Conservation (phyloP, 1,140 invertebrate species). For the Chlorops oryzae region DNA sequence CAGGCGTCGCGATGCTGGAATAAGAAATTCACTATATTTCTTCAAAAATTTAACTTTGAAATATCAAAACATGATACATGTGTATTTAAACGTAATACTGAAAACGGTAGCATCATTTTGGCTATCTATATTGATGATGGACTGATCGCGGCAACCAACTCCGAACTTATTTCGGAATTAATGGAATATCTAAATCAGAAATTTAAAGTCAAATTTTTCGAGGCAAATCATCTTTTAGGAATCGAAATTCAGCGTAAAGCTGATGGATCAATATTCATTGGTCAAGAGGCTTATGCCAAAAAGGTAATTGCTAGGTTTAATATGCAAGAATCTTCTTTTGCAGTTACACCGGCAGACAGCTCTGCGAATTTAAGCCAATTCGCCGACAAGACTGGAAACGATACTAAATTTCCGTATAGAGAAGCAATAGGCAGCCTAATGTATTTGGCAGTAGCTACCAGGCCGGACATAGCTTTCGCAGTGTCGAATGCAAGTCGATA, state of each 20-base stretch:
- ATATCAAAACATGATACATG: no score
- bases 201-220: no score
- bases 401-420: conserved; percentile 32
- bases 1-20: conserved; percentile 30
- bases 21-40: conserved; percentile 22
- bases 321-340: conserved; percentile 29
- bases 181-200: conserved; percentile 20
- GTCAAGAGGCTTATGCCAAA: no score
- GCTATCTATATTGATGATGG: conserved; percentile 47
- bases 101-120: conserved; percentile 30
- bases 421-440: conserved; percentile 42
- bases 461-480: conserved; percentile 43
- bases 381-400: conserved; percentile 34
- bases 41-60: no score
- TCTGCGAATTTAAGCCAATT: conserved; percentile 26
- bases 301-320: conserved; percentile 23
- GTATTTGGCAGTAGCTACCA: conserved; percentile 37
- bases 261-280: no score
- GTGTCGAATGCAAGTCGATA: conserved; percentile 35
- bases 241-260: no score
- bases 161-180: conserved; percentile 19
- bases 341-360: conserved; percentile 19
- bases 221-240: no score
- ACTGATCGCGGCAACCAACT: conserved; percentile 29
- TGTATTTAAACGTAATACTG: no score